These are phyloP conservation scores for Bombus ignitus DNA, from an alignment of 1,140 invertebrate species.

Conservation along the genomic window DNA sequence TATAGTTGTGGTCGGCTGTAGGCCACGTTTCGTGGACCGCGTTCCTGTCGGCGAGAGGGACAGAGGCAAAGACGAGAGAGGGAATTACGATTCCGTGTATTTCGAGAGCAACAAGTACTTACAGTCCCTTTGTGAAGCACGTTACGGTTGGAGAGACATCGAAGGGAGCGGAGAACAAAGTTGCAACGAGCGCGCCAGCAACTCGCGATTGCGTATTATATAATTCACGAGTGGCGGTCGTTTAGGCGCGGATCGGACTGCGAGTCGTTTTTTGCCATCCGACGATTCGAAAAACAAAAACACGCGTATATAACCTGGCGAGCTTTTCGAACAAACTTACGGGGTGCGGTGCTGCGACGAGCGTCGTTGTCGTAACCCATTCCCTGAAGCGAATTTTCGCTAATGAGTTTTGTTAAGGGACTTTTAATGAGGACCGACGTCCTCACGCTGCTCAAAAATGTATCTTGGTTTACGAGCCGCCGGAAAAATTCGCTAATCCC, in stretches of 20 bases:
- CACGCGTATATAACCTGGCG: conserved; percentile 3
- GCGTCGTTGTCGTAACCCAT: conserved; percentile 49
- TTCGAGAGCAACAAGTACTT: conserved; percentile 71
- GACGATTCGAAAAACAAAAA: conserved; percentile 44
- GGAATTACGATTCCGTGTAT: conserved; percentile 64
- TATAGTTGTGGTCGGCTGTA: not conserved
- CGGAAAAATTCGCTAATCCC: conserved; percentile 50
- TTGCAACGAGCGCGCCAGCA: conserved; percentile 54
- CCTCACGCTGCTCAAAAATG: conserved; percentile 38
- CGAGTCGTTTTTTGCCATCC: conserved; percentile 20
- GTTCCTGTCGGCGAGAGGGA: not conserved
- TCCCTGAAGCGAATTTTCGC: conserved; percentile 48
- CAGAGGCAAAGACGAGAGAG: conserved; percentile 27
- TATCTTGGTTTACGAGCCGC: conserved; percentile 38
- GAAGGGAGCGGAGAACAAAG: conserved; percentile 62
- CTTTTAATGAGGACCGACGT: conserved; percentile 55
- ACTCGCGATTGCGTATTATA: conserved; percentile 56
- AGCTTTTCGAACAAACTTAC: conserved; percentile 50
- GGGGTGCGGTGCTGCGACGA: conserved; percentile 12
- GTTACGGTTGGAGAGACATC: conserved; percentile 58
- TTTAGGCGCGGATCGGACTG: conserved; percentile 35
- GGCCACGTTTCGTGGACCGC: not conserved
- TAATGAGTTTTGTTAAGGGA: conserved; percentile 56
- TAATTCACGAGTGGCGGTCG: conserved; percentile 57
- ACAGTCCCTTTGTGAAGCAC: conserved; percentile 58